Conservation (phyloP, 2,113 vertebrate genomes). For the Pseudonaja textilis region DNA sequence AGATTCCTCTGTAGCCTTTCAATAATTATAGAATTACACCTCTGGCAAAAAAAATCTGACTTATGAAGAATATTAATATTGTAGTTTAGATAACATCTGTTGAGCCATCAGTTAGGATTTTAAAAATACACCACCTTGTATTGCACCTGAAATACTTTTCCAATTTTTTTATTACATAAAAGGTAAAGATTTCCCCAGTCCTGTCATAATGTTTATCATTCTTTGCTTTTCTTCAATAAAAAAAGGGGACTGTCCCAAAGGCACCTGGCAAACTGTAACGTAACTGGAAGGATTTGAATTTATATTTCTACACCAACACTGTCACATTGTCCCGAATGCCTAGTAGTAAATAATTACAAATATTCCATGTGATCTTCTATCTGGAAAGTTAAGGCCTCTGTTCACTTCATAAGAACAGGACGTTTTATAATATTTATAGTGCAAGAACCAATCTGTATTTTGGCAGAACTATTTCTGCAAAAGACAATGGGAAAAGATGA, state of each 20-base stretch:
- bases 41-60: not conserved
- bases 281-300: not conserved
- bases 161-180: not conserved
- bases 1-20: not conserved
- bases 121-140: not conserved
- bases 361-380: fast-evolving
- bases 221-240: not conserved
- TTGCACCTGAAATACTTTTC: not conserved
- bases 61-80: not conserved
- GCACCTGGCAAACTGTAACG: not conserved
- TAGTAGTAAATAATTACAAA: not conserved
- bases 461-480: constrained; percentile 11
- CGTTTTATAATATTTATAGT: fast-evolving
- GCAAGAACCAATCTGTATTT: not conserved
- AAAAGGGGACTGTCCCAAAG: not conserved
- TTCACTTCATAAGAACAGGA: not conserved
- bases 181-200: not conserved
- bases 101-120: not conserved
- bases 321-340: not conserved
- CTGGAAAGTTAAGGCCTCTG: fast-evolving
- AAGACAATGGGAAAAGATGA: not conserved
- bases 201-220: not conserved
- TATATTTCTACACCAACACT: not conserved
- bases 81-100: not conserved
- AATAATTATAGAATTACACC: not conserved